These are phyloP conservation scores for Mallateleia sp. DNA, from an alignment of 2,888 invertebrate genomes.

Conservation along the genomic window DNA sequence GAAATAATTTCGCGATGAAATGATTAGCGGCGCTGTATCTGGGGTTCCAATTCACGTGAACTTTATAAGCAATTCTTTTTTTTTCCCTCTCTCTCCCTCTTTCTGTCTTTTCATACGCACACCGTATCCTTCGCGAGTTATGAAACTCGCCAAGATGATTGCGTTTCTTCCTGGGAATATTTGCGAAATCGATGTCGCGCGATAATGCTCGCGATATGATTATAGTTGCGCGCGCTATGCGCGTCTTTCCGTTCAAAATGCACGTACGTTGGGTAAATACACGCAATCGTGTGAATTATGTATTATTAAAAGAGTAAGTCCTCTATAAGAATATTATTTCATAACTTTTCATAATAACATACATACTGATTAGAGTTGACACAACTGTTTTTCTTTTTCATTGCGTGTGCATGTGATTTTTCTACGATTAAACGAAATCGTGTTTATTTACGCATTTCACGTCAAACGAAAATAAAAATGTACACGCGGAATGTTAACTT, in stretches of 20 bases:
- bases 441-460: background rate
- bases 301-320: slow-evolving; percentile 70
- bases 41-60: slow-evolving; percentile 51
- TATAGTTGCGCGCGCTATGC: slow-evolving; percentile 84
- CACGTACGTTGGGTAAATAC: slow-evolving; percentile 79
- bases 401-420: slow-evolving; percentile 23
- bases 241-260: slow-evolving; percentile 81
- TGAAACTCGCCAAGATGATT: slow-evolving; percentile 72
- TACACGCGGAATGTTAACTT: too few relatives aligned
- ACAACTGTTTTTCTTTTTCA: slow-evolving; percentile 64
- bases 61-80: slow-evolving; percentile 59
- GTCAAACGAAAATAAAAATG: too few relatives aligned
- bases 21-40: slow-evolving; percentile 18
- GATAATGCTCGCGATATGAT: slow-evolving; percentile 86
- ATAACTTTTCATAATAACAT: slow-evolving; percentile 67
- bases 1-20: slow-evolving; percentile 49
- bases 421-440: background rate
- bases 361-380: slow-evolving; percentile 52
- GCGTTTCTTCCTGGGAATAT: slow-evolving; percentile 86
- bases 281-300: slow-evolving; percentile 79
- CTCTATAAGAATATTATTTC: slow-evolving; percentile 65
- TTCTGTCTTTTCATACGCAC: slow-evolving; percentile 20
- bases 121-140: slow-evolving; percentile 62
- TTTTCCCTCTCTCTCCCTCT: slow-evolving; percentile 18
- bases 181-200: slow-evolving; percentile 88